Evolutionary conservation across 2,797 vertebrate species (phyloP), one percentile per base, ranked within the genome.

Genomic region (Monodelphis domestica): DNA sequence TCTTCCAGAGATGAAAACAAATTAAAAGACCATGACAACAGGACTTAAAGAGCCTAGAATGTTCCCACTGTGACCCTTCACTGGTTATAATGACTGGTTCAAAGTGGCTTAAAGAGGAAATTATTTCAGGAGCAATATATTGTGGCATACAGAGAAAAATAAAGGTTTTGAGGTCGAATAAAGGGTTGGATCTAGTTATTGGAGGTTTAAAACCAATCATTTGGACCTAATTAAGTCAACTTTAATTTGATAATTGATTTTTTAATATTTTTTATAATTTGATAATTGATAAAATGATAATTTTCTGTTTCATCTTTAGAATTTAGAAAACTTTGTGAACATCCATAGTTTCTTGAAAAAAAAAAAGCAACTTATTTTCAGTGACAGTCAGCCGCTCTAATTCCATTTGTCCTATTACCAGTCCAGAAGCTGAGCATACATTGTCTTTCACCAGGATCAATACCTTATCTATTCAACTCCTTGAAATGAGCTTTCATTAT

Each of bases 381-480:
- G 91, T 95, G 97, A 97, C 95, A 96, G 91, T 89, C 33, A 84
- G 89, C 15, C 89, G 93, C 91, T 95, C 91, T 97, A 96, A 97
- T 96, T 96, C 93, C 45, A 59, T 92, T 96, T 93, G 87, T 29
- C 96, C 95, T 93, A 95, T 97, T 97, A 96, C 93, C 59, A 96
- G 78, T 91, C 93, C 78, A 52, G 70, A 93, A 94, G 95, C 95
- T 94, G 78, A 94, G 89, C 93, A 96, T 91, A 97, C 97, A 95
- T 97, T 97, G 95, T 96, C 95, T 97, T 96, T 96, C 93, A 95
- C 95, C 90, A 94, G 95, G 94, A 97, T 97, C 97, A 96, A 97
- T 97, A 97, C 95, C 97, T 97, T 97, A 96, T 96, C 97, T 97
- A 95, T 97, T 97, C 93, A 92, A 93, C 88, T 96, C 90, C 63